A percentile compares a stretch with the other conserved stretches of the same genome.
Conservation (phyloP, 1,140 invertebrate species). For the Zaprionus capensis region DNA sequence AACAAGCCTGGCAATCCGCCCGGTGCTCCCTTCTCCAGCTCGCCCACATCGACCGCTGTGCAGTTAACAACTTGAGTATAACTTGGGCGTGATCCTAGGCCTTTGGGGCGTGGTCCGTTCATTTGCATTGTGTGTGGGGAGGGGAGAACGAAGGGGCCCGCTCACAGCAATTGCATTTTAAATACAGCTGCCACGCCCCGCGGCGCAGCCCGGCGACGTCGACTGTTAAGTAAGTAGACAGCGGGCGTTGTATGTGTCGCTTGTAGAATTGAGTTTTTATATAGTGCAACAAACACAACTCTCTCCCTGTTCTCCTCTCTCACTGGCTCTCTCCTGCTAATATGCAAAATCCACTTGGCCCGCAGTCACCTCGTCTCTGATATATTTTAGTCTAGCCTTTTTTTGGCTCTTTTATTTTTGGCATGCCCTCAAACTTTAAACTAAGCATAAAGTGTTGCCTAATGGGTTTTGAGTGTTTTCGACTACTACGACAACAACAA, state of each 20-base stretch:
- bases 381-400: conserved; percentile 33
- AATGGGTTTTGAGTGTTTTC: conserved; percentile 82
- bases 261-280: conserved; percentile 64
- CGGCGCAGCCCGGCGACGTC: conserved; percentile 11
- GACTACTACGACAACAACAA: conserved; percentile 61
- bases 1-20: conserved; percentile 31
- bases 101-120: conserved; percentile 56
- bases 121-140: conserved; percentile 64
- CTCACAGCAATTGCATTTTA: conserved; percentile 68
- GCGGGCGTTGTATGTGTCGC: conserved; percentile 28
- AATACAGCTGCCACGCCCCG: conserved; percentile 55
- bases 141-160: conserved; percentile 17
- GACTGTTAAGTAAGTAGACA: conserved; percentile 45
- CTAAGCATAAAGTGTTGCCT: conserved; percentile 81
- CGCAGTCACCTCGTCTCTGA: conserved; percentile 46
- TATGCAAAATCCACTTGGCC: conserved; percentile 73
- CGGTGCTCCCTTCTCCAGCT: not conserved
- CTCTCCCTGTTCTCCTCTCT: conserved; percentile 3
- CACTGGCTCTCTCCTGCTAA: conserved; percentile 43
- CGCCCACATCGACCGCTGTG: not conserved
- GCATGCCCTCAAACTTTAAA: conserved; percentile 69
- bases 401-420: conserved; percentile 17
- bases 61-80: conserved; percentile 39
- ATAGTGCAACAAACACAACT: conserved; percentile 49
- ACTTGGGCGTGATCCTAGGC: conserved; percentile 52